Evolutionary conservation across 2,797 vertebrate species (phyloP).

Genomic region (Melopsittacus undulatus): DNA sequence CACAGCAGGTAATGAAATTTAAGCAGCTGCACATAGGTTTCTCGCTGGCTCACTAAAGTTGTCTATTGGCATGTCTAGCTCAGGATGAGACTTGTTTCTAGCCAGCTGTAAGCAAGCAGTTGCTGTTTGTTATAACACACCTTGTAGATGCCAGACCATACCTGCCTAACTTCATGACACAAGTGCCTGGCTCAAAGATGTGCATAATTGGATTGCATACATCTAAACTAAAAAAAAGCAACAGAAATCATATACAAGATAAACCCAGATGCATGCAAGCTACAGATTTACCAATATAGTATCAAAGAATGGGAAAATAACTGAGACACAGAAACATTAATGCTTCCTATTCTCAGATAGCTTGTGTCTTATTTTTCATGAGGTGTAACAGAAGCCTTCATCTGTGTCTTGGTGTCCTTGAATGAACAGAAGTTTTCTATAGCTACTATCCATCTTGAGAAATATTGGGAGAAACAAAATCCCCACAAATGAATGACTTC

Average conservation of each 20-base stretch:
- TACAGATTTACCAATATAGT: neutral
- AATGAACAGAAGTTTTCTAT: neutral
- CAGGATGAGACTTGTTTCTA: neutral
- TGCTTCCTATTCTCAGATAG: neutral
- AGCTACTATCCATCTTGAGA: neutral
- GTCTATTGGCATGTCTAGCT: neutral
- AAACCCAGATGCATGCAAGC: neutral
- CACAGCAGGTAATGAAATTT: slow-evolving; percentile 40
- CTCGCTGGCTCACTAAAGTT: slow-evolving; percentile 34
- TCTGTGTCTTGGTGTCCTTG: neutral
- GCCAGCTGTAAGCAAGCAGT: neutral
- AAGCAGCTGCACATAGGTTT: slow-evolving; percentile 29
- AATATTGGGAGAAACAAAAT: neutral
- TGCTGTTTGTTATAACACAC: neutral
- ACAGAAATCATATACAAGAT: neutral
- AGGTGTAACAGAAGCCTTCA: neutral
- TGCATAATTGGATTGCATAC: neutral
- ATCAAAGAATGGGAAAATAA: neutral
- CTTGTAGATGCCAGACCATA: neutral
- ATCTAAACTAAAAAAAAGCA: neutral
- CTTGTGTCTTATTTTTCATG: neutral
- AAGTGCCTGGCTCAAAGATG: neutral
- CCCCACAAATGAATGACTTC: neutral
- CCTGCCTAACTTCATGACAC: neutral
- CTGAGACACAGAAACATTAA: neutral